Percentiles rank a stretch among this genome's conserved stretches.
phyloP scores from a whole-genome alignment of 2,888 invertebrate species.

The Euzophera pinguis region DNA sequence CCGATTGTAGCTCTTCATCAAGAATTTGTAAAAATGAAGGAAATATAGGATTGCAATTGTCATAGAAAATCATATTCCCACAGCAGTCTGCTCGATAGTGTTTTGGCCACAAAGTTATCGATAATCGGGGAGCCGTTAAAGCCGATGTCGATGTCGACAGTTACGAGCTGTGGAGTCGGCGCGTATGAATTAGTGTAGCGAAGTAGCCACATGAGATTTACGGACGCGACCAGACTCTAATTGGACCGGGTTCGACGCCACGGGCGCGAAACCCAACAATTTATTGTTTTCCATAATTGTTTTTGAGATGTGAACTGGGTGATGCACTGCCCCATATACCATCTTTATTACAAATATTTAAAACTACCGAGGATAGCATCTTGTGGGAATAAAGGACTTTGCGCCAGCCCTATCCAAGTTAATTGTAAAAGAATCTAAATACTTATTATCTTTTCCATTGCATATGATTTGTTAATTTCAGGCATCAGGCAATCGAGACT shows the following conservation, averaged over 20 bases:
- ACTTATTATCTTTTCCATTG: too few relatives aligned
- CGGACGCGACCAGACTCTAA: slow-evolving; percentile 64
- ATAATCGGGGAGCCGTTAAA: slow-evolving; percentile 63
- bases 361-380: slow-evolving; percentile 12
- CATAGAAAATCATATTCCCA: slow-evolving; percentile 5
- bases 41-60: too few relatives aligned
- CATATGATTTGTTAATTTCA: too few relatives aligned
- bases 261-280: slow-evolving; percentile 68
- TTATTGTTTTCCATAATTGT: slow-evolving; percentile 75
- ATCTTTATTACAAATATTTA: slow-evolving; percentile 45
- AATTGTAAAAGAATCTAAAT: too few relatives aligned
- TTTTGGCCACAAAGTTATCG: slow-evolving; percentile 44
- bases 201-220: slow-evolving; percentile 74
- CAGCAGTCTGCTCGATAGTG: slow-evolving; percentile 30
- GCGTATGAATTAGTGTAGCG: slow-evolving; percentile 77
- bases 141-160: slow-evolving; percentile 62
- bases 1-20: too few relatives aligned
- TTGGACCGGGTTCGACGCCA: slow-evolving; percentile 72
- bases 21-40: too few relatives aligned
- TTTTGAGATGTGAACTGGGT: slow-evolving; percentile 58
- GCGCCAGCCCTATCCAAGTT: background rate
- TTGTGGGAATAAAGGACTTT: background rate
- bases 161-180: slow-evolving; percentile 42
- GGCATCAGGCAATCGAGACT: too few relatives aligned
- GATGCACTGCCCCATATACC: slow-evolving; percentile 43